Conservation (phyloP, 2,113 vertebrate species). For the Atherinomorus stipes region DNA sequence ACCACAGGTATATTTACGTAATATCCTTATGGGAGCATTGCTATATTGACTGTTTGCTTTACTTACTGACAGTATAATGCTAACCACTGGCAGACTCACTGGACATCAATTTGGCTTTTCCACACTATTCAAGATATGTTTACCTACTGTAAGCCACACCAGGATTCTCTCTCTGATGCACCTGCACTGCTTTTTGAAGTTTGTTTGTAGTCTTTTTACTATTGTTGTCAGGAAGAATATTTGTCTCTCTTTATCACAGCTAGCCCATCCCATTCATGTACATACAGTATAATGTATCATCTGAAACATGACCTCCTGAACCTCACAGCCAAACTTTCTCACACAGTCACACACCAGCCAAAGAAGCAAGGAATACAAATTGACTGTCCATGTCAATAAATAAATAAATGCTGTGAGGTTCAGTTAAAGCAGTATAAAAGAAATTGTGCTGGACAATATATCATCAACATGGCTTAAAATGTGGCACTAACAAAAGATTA, state of each 20-base stretch:
- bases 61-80: conserved; percentile 21
- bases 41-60: conserved; percentile 46
- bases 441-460: no score
- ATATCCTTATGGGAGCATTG: conserved; percentile 16
- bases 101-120: conserved; percentile 8
- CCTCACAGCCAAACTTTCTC: neutral
- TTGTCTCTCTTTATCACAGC: conserved; percentile 12
- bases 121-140: conserved; percentile 59
- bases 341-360: neutral
- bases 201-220: conserved; percentile 58
- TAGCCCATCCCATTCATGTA: conserved; percentile 8
- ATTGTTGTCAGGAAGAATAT: conserved; percentile 31
- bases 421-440: no score
- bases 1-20: neutral
- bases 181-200: conserved; percentile 54
- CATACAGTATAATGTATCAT: conserved; percentile 9
- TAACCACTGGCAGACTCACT: conserved; percentile 26
- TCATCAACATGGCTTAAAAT: no score
- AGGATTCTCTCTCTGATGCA: conserved; percentile 53
- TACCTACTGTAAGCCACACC: conserved; percentile 31
- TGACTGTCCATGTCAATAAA: no score
- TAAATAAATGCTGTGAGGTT: no score
- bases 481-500: no score
- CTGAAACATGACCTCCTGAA: neutral
- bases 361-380: neutral